Conservation (phyloP, 1,140 invertebrate species). For the Apocrypta bakeri region DNA sequence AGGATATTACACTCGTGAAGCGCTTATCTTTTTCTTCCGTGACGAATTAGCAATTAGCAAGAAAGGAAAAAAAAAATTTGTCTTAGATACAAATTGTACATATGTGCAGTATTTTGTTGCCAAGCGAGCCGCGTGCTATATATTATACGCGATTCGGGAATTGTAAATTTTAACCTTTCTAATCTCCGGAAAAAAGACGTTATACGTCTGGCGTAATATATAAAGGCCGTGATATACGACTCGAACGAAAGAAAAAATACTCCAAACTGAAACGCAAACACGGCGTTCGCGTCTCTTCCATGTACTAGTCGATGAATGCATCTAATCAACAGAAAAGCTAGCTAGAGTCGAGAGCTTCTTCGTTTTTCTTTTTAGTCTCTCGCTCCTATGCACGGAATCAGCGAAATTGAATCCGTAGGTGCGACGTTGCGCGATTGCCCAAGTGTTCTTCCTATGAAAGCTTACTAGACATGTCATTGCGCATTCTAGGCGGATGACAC, state of each 20-base stretch:
- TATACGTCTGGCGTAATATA: too few relatives aligned
- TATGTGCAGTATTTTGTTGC: constrained; percentile 51
- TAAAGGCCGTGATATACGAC: too few relatives aligned
- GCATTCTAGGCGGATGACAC: constrained; percentile 62
- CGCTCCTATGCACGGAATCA: constrained; percentile 54
- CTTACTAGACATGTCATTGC: constrained; percentile 59
- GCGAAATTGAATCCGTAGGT: constrained; percentile 70
- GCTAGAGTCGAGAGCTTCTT: not conserved
- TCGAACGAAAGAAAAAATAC: too few relatives aligned
- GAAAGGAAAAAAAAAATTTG: not conserved
- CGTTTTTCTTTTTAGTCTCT: constrained; percentile 27
- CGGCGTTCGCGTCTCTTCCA: not conserved
- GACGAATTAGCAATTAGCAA: not conserved
- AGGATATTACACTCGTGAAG: constrained; percentile 37
- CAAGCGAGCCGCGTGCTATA: not conserved
- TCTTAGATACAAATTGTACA: not conserved
- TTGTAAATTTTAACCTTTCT: constrained; percentile 33
- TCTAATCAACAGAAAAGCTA: constrained; percentile 41
- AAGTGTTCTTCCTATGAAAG: constrained; percentile 67
- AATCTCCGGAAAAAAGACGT: not conserved
- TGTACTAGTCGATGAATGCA: constrained; percentile 11
- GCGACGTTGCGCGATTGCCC: constrained; percentile 62
- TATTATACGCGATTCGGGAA: not conserved
- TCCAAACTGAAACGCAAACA: too few relatives aligned
- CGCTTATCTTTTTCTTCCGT: constrained; percentile 38